Conservation (phyloP, 2,113 vertebrate genomes). For the Recurvirostra avosetta region DNA sequence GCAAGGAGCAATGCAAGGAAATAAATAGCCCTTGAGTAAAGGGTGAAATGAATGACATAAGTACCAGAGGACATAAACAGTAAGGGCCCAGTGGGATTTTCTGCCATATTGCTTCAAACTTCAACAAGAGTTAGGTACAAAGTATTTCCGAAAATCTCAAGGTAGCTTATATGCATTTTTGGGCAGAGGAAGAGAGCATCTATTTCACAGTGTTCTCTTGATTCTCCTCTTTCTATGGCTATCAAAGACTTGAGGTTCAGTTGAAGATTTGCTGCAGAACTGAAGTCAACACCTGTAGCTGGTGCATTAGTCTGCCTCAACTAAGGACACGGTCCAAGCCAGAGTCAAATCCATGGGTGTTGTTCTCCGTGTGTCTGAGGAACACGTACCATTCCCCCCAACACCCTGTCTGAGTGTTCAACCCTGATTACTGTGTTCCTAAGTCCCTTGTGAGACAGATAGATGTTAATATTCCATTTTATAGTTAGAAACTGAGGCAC, state of each 20-base stretch:
- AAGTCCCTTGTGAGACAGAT: neutral
- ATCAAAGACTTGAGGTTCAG: neutral
- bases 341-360: neutral
- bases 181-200: neutral
- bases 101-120: neutral
- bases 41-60: neutral
- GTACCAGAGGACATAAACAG: neutral
- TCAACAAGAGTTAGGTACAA: neutral
- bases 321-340: neutral
- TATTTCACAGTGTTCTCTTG: neutral
- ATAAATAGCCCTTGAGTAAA: neutral
- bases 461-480: neutral
- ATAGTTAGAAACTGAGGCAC: constrained; percentile 30
- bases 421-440: neutral
- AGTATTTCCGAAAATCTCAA: neutral
- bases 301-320: neutral
- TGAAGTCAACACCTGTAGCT: neutral
- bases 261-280: neutral
- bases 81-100: neutral
- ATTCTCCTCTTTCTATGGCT: neutral
- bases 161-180: neutral
- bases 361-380: neutral
- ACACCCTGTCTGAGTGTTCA: fast-evolving
- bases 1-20: neutral
- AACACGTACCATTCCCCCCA: neutral